Conservation (phyloP, 2,797 vertebrate species). For the Xenentodon cancila region DNA sequence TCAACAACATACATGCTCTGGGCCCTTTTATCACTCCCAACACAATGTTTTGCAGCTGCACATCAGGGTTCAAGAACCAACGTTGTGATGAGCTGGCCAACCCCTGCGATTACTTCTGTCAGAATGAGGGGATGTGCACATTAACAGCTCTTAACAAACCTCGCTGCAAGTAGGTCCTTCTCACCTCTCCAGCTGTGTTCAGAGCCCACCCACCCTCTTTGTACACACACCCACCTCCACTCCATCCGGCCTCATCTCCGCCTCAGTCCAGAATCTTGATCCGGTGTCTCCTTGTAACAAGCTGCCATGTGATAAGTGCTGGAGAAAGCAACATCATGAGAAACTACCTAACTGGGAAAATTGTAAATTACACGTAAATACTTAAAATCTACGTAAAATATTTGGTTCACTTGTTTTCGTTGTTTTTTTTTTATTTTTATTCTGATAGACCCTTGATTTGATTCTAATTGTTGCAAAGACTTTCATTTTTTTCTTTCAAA, state of each 20-base stretch:
- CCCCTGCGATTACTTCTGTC: slow-evolving; percentile 99
- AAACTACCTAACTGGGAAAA: too few relatives aligned
- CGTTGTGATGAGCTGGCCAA: slow-evolving; percentile 99
- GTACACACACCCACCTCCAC: slow-evolving; percentile 56
- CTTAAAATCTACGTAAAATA: too few relatives aligned
- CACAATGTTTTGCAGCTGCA: slow-evolving; percentile 97
- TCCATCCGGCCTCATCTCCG: slow-evolving; percentile 71
- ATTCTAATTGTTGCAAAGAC: too few relatives aligned
- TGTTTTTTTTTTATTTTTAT: too few relatives aligned
- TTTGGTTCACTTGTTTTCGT: too few relatives aligned
- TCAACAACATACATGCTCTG: slow-evolving; percentile 58
- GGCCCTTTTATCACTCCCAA: slow-evolving; percentile 72
- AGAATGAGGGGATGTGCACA: slow-evolving; percentile 99
- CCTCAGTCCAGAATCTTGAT: slow-evolving; percentile 38
- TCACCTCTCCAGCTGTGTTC: slow-evolving; percentile 73
- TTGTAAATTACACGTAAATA: too few relatives aligned
- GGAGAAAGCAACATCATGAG: not conserved
- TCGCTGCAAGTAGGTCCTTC: slow-evolving; percentile 99
- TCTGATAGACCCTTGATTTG: too few relatives aligned
- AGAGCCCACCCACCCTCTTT: slow-evolving; percentile 63
- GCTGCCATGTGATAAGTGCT: slow-evolving; percentile 67
- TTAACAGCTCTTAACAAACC: slow-evolving; percentile 99
- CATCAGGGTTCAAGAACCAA: slow-evolving; percentile 99
- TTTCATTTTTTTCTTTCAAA: too few relatives aligned
- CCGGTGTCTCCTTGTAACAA: slow-evolving; percentile 57